phyloP scores from a whole-genome alignment of 2,888 invertebrate genomes.

The Scaptodrosophila latifasciaeformis region DNA sequence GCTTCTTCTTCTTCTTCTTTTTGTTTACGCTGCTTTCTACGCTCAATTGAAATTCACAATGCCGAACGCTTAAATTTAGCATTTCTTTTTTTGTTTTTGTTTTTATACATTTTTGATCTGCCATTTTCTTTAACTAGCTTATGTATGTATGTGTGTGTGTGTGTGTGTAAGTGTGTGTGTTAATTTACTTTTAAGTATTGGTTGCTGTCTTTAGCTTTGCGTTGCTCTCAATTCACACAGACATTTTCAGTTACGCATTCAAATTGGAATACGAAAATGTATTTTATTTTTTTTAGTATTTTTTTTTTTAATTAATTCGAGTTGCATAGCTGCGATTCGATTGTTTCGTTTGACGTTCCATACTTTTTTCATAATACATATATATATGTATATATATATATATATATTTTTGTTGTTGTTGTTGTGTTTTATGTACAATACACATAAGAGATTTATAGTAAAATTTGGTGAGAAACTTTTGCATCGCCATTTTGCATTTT shows the following conservation, averaged over 20 bases:
- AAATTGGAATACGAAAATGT: slow-evolving; percentile 52
- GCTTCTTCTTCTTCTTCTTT: neutral
- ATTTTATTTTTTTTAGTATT: slow-evolving; percentile 28
- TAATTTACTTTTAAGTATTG: slow-evolving; percentile 13
- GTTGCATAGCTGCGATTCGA: slow-evolving; percentile 26
- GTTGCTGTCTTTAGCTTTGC: slow-evolving; percentile 22
- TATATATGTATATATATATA: slow-evolving; percentile 32
- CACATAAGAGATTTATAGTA: slow-evolving; percentile 67
- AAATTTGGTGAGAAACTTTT: slow-evolving; percentile 66
- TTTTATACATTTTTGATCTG: slow-evolving; percentile 15
- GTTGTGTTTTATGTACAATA: slow-evolving; percentile 57
- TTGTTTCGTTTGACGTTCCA: slow-evolving; percentile 21
- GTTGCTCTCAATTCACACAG: slow-evolving; percentile 9
- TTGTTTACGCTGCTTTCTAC: slow-evolving; percentile 34
- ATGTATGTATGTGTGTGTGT: slow-evolving; percentile 18
- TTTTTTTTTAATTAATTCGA: slow-evolving; percentile 34
- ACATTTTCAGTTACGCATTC: slow-evolving; percentile 15
- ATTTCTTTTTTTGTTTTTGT: slow-evolving; percentile 25
- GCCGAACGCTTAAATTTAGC: too few species aligned
- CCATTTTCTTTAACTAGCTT: slow-evolving; percentile 7
- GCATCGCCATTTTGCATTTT: slow-evolving; percentile 33
- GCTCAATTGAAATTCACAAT: slow-evolving; percentile 26
- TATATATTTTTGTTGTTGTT: slow-evolving; percentile 42
- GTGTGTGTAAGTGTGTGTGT: too few species aligned
- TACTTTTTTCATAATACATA: slow-evolving; percentile 12